Conservation (phyloP, 1,140 invertebrate species). For the Meloidogyne floridensis region DNA sequence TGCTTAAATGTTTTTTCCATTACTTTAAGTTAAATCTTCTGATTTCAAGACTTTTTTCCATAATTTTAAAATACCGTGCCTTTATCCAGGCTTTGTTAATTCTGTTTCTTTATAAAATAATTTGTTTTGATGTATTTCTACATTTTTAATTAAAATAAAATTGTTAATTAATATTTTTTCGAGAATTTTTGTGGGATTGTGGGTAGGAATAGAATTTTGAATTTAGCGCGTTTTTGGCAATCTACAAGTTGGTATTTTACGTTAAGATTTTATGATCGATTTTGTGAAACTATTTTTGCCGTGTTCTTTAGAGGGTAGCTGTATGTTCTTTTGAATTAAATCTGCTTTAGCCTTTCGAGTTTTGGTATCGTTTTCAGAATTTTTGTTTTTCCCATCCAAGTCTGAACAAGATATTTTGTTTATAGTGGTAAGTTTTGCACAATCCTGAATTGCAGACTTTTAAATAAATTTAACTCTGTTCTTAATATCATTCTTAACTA, state of each 20-base stretch:
- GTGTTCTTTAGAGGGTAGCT: not conserved
- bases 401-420: too few relatives aligned
- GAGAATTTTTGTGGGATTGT: not conserved
- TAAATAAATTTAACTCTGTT: too few relatives aligned
- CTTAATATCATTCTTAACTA: too few relatives aligned
- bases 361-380: too few relatives aligned
- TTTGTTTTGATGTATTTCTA: not conserved
- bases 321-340: not conserved
- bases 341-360: not conserved
- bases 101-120: not conserved
- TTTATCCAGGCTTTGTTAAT: not conserved
- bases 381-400: too few relatives aligned
- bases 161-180: not conserved
- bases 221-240: constrained; percentile 1
- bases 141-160: not conserved
- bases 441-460: too few relatives aligned
- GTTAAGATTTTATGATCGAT: constrained; percentile 1
- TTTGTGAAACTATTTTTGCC: not conserved
- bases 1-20: not conserved
- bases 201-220: not conserved
- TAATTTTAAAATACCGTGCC: constrained; percentile 9
- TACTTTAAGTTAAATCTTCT: not conserved
- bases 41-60: not conserved
- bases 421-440: too few relatives aligned
- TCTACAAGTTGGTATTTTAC: not conserved